Evolutionary conservation across 2,888 invertebrate genomes (phyloP), one percentile per base, ranked within the genome.

Genomic region (Merodon equestris): DNA sequence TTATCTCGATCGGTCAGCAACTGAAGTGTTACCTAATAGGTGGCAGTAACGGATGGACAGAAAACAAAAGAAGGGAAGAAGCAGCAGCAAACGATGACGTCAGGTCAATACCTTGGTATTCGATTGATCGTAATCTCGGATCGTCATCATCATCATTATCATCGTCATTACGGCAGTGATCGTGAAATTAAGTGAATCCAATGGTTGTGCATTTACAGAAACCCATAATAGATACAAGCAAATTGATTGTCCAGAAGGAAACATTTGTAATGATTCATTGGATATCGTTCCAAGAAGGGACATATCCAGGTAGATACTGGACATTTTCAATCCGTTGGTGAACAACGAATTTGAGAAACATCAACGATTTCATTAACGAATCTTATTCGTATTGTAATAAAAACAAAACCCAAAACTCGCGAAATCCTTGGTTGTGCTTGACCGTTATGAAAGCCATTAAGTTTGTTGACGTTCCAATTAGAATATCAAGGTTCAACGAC

Each of bases 221-320:
- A 57, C 13, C 42, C 18, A 50, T 13, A 58, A 27, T 27, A 27
- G 27, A 27, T 27, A 27, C n/a, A n/a, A n/a, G n/a, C n/a, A n/a
- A n/a, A n/a, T n/a, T n/a, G n/a, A n/a, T n/a, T n/a, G 27, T 27
- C 27, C 7, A 27, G 7, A 34, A 58, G 34, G 40, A 47, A 68
- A 57, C 68, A 63, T 68, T 74, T 63, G 50, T 27, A 38, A 47
- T 76, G 76, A 76, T 76, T 76, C 76, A 76, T 76, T 72, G 66
- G 48, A 45, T 17, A 18, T 66, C 27, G 47, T 75, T 76, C 64
- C 40, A 10, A 40, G 61, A 36, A 60, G 53, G 57, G 51, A 17
- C 47, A 18, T 7, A 71, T 42, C 36, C 58, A 50, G 44, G 68
- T 51, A 27, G 27, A 7, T 27, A 27, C n/a, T n/a, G 7, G 27